These are phyloP conservation scores for Anarhynchus alexandrinus DNA, from an alignment of 2,113 vertebrate species.

Conservation along the genomic window DNA sequence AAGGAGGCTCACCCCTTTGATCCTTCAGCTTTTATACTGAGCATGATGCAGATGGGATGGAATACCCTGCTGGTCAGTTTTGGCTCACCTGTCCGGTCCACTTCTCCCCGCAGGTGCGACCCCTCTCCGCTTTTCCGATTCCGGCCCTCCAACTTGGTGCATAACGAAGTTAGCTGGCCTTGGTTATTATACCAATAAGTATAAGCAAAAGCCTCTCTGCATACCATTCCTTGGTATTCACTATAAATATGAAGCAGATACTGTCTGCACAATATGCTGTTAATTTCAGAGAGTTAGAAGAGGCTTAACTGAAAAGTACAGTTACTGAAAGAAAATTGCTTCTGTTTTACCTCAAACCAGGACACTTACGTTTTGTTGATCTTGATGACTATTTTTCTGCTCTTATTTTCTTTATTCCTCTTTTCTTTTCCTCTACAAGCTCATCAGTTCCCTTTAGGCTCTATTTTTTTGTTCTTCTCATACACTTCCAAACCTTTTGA, in stretches of 20 bases:
- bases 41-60: neutral
- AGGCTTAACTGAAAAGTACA: neutral
- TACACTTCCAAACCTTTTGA: neutral
- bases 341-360: neutral
- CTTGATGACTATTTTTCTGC: neutral
- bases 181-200: neutral
- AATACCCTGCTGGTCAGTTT: neutral
- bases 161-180: neutral
- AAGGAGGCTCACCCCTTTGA: neutral
- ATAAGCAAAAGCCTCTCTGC: neutral
- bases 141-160: neutral
- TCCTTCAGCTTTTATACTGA: neutral
- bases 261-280: neutral
- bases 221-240: neutral
- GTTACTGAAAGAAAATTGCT: neutral
- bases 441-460: neutral
- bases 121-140: neutral
- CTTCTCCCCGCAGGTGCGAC: neutral
- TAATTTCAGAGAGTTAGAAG: neutral
- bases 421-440: neutral
- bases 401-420: neutral
- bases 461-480: neutral
- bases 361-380: neutral
- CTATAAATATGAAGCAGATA: neutral
- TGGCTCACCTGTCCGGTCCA: neutral